Percentiles rank a stretch among this genome's conserved stretches.
These are phyloP conservation scores for Peromyscus attwateri DNA, from an alignment of 2,797 vertebrate genomes.

Conservation along the genomic window DNA sequence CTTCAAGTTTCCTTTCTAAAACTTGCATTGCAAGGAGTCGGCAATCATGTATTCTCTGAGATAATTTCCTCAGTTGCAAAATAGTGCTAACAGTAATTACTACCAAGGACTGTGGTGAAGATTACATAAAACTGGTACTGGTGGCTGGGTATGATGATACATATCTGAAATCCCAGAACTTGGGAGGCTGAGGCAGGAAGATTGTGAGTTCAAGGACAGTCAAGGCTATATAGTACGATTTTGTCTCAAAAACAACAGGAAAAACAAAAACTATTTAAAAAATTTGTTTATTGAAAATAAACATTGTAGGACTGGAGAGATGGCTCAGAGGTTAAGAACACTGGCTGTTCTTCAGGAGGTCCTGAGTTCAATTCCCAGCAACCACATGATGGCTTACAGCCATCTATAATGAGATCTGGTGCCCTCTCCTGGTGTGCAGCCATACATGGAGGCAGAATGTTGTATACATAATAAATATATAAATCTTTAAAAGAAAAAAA, in stretches of 20 bases:
- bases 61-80: conserved; percentile 58
- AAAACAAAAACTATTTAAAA: background rate
- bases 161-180: background rate
- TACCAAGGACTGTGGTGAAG: background rate
- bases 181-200: background rate
- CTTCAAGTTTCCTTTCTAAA: conserved; percentile 39
- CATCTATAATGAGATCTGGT: too few relatives aligned
- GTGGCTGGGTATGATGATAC: background rate
- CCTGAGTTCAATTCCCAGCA: too few relatives aligned
- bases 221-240: background rate
- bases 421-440: too few relatives aligned
- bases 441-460: too few relatives aligned
- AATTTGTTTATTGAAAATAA: background rate
- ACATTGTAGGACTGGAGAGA: background rate
- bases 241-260: background rate
- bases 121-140: conserved; percentile 14
- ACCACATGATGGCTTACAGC: too few relatives aligned
- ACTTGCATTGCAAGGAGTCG: conserved; percentile 54
- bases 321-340: too few relatives aligned
- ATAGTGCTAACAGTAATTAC: conserved; percentile 55
- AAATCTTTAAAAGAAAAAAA: too few relatives aligned
- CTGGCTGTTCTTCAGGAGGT: too few relatives aligned
- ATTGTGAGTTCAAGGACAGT: background rate
- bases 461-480: too few relatives aligned
- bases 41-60: conserved; percentile 47